Conservation (phyloP, 30 jellyfish, hydroid and myxozoan genomes). For the Hydractinia echinata region DNA sequence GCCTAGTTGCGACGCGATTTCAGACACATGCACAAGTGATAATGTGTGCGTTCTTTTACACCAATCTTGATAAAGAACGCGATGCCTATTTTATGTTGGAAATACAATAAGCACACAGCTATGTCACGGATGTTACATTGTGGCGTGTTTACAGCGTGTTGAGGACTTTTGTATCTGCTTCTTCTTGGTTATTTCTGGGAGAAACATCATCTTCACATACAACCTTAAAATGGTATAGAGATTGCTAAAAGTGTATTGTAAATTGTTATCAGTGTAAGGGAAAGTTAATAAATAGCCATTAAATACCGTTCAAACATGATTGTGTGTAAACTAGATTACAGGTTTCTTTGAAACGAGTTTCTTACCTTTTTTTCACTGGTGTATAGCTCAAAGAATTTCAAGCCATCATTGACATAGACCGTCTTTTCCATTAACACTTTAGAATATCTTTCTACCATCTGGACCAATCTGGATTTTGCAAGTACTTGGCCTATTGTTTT, state of each 20-base stretch:
- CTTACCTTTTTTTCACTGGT: background rate
- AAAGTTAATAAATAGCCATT: no score
- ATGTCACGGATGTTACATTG: background rate
- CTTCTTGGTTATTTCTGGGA: constrained; percentile 6
- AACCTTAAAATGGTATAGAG: background rate
- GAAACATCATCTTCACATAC: background rate
- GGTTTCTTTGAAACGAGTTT: no score
- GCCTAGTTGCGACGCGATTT: no score
- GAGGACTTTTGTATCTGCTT: background rate
- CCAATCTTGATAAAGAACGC: no score
- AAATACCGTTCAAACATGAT: no score
- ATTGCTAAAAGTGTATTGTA: no score
- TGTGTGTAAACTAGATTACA: no score
- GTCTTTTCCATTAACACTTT: background rate
- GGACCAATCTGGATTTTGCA: no score
- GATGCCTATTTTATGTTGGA: background rate
- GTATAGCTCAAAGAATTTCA: background rate
- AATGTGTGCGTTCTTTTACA: no score
- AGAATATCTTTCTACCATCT: background rate
- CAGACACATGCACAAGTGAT: no score
- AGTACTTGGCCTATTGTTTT: no score
- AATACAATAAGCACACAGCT: background rate
- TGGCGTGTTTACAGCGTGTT: background rate
- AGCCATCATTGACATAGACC: background rate
- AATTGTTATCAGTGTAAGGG: no score